Percentiles rank a stretch among this genome's conserved stretches.
phyloP scores from a whole-genome alignment of 2,888 invertebrate genomes.

The Drosophila multiciliata region DNA sequence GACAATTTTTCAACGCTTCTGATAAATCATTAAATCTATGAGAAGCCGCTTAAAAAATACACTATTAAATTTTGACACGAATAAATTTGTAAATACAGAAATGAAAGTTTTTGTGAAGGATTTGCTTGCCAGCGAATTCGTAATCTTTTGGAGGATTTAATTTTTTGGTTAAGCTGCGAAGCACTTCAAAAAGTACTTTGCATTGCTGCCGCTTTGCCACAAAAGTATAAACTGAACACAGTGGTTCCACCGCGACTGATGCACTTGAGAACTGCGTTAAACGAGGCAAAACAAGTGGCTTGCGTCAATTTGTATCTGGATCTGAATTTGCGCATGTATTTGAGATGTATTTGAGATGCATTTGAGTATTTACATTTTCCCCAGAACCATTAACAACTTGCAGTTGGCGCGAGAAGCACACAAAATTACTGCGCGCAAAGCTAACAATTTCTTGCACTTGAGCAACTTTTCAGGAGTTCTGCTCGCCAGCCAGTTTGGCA shows the following conservation, averaged over 20 bases:
- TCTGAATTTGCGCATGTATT: slow-evolving; percentile 7
- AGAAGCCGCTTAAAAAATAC: not conserved
- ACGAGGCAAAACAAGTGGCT: slow-evolving; percentile 50
- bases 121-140: not conserved
- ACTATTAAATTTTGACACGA: not conserved
- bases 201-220: slow-evolving; percentile 20
- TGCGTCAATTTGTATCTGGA: slow-evolving; percentile 36
- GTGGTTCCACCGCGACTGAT: slow-evolving; percentile 17
- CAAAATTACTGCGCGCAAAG: slow-evolving; percentile 60
- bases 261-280: slow-evolving; percentile 59
- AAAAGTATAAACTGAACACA: slow-evolving; percentile 16
- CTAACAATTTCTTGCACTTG: slow-evolving; percentile 61
- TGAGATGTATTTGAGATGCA: not conserved
- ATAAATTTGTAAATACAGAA: not conserved
- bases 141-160: not conserved
- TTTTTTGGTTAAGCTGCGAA: slow-evolving; percentile 1
- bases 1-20: not conserved
- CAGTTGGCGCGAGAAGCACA: slow-evolving; percentile 52
- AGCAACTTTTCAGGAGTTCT: slow-evolving; percentile 33
- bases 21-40: not conserved
- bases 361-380: slow-evolving; percentile 32
- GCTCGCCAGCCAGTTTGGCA: slow-evolving; percentile 12
- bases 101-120: not conserved
- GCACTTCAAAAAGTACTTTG: slow-evolving; percentile 7
- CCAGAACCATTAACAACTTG: slow-evolving; percentile 52